phyloP scores from a whole-genome alignment of 2,113 vertebrate species.

The Seriola rivoliana region DNA sequence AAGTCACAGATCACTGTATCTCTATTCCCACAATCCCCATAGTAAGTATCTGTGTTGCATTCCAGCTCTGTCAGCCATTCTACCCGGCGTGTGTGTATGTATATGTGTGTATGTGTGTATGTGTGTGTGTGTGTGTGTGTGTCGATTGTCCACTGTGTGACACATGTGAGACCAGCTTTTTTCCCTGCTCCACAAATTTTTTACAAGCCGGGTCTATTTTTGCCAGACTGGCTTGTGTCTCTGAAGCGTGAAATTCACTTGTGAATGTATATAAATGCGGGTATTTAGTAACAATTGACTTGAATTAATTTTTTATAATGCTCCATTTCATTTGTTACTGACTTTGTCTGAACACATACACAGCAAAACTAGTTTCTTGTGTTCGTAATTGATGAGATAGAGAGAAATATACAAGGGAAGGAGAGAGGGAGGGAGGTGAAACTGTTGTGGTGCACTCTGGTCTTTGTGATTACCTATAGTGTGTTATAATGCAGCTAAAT shows the following conservation, averaged over 20 bases:
- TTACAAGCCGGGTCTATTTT: not conserved
- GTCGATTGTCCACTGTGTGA: too few relatives aligned
- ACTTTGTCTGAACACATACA: constrained; percentile 10
- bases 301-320: not conserved
- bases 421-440: not conserved
- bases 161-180: not conserved
- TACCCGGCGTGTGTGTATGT: not conserved
- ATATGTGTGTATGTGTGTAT: not conserved
- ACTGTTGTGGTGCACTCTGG: not conserved
- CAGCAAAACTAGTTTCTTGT: not conserved
- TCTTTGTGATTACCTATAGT: not conserved
- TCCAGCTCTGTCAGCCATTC: not conserved
- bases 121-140: not conserved
- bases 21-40: not conserved
- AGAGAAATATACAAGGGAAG: not conserved
- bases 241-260: not conserved
- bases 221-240: not conserved
- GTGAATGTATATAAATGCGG: not conserved
- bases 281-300: not conserved
- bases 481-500: not conserved
- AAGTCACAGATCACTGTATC: not conserved
- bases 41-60: not conserved
- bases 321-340: not conserved
- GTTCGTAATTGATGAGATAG: not conserved
- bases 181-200: not conserved